Percentiles rank a stretch among this genome's conserved stretches.
Evolutionary conservation across 1,140 invertebrate species (phyloP).

Genomic region (Marisa cornuarietis): DNA sequence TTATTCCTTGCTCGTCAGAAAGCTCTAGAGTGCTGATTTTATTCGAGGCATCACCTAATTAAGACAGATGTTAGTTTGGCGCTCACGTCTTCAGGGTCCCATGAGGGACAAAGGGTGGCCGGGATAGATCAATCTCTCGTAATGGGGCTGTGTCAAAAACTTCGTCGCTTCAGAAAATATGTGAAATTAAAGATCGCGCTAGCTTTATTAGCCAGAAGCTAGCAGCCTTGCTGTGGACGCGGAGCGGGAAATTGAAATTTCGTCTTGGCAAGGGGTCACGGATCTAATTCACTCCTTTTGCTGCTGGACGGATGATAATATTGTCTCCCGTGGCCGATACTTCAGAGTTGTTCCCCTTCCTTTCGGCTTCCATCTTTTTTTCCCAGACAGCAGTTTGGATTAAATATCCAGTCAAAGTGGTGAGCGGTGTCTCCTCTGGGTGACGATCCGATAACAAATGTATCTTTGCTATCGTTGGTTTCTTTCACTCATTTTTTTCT

Average conservation of each 20-base stretch:
- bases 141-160: conserved; percentile 26
- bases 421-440: neutral
- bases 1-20: too few relatives aligned
- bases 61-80: conserved; percentile 27
- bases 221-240: neutral
- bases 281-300: conserved; percentile 15
- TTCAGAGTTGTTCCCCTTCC: neutral
- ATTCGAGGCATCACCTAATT: conserved; percentile 9
- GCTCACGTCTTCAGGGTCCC: conserved; percentile 14
- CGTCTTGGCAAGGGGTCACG: conserved; percentile 15
- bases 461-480: neutral
- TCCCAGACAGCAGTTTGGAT: neutral
- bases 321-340: conserved; percentile 15
- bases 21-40: too few relatives aligned
- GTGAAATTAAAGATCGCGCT: conserved; percentile 25
- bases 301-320: conserved; percentile 3
- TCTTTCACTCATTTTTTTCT: neutral
- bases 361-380: neutral
- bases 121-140: conserved; percentile 20
- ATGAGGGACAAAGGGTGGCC: too few relatives aligned
- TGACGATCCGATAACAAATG: neutral
- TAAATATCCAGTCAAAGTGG: neutral
- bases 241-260: conserved; percentile 24
- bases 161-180: conserved; percentile 26
- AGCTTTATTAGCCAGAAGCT: conserved; percentile 21